These are phyloP conservation scores for Amblyraja radiata DNA, from an alignment of 2,797 vertebrate genomes.

Conservation along the genomic window DNA sequence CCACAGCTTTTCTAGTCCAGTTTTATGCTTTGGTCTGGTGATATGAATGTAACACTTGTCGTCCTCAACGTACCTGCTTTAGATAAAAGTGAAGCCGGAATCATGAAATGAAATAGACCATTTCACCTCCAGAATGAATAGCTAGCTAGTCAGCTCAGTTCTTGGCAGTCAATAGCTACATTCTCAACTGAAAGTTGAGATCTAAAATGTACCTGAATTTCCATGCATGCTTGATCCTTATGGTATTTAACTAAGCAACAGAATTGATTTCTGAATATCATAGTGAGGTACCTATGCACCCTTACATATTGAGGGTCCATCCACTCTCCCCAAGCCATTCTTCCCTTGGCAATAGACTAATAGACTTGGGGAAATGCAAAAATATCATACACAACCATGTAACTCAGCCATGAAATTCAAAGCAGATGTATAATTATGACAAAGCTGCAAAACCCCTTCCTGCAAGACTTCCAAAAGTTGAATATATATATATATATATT, in stretches of 20 bases:
- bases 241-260: background rate
- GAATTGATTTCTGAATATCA: background rate
- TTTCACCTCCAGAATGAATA: background rate
- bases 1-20: background rate
- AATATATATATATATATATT: no score
- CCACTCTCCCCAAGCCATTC: background rate
- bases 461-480: background rate
- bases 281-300: background rate
- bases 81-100: no score
- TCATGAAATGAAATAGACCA: background rate
- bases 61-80: no score
- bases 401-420: background rate
- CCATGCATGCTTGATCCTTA: background rate
- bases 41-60: background rate
- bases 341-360: background rate
- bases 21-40: background rate
- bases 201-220: background rate
- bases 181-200: background rate
- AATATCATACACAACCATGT: background rate
- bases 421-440: background rate
- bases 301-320: background rate
- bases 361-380: background rate
- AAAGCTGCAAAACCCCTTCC: background rate
- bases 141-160: no score
- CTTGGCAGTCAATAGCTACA: background rate